phyloP scores from a whole-genome alignment of 2,113 vertebrate species.

The Pollachius pollachius region DNA sequence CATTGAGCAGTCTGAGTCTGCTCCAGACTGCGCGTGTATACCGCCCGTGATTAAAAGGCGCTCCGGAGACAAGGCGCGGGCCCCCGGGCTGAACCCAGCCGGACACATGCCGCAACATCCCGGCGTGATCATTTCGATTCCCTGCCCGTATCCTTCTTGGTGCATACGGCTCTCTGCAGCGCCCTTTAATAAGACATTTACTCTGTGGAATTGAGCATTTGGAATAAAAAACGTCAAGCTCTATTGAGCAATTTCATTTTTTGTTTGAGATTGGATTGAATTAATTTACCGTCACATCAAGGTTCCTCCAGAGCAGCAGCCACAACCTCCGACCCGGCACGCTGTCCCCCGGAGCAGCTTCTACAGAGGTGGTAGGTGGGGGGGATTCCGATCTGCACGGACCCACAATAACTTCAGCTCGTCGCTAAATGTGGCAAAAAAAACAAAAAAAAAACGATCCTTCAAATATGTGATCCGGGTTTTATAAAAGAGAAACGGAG shows the following conservation, averaged over 20 bases:
- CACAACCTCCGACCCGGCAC: too few species aligned
- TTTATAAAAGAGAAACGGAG: background rate
- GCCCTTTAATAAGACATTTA: background rate
- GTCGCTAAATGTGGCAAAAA: constrained; percentile 3
- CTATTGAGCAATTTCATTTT: too few species aligned
- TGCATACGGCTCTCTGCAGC: background rate
- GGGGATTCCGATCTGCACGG: too few species aligned
- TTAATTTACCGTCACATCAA: constrained; percentile 30
- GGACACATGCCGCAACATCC: constrained; percentile 48
- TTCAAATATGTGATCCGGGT: background rate
- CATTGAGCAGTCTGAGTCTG: too few species aligned
- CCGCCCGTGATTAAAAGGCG: too few species aligned
- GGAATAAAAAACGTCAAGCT: background rate
- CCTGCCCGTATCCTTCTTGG: background rate
- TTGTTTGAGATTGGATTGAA: too few species aligned
- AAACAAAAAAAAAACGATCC: background rate
- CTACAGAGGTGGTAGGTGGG: too few species aligned
- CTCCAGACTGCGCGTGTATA: too few species aligned
- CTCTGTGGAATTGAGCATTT: background rate
- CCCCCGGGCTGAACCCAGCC: constrained; percentile 21
- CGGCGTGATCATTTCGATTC: constrained; percentile 14
- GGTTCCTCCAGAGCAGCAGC: background rate
- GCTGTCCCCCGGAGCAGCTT: too few species aligned
- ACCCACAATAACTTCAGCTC: background rate
- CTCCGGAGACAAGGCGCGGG: too few species aligned